Evolutionary conservation across 2,113 vertebrate species (phyloP).

Genomic region (Gnathonemus echidnorhynchus): DNA sequence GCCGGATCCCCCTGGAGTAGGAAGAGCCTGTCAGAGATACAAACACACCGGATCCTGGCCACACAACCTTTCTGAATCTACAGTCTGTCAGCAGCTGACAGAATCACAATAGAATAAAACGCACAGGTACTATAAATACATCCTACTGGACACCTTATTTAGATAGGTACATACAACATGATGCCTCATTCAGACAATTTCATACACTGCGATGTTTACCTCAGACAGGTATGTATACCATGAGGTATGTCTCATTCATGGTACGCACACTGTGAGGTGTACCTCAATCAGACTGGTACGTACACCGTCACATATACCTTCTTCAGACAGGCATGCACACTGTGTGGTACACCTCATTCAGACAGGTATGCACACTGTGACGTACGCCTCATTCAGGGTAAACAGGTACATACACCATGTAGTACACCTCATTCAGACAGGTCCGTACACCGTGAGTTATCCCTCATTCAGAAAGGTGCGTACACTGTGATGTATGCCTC

Average conservation of each 20-base stretch:
- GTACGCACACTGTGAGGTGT: background rate
- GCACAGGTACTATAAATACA: background rate
- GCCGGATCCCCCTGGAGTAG: constrained; percentile 77
- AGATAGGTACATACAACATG: background rate
- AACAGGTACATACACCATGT: constrained; percentile 20
- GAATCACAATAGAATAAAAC: background rate
- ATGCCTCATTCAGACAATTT: background rate
- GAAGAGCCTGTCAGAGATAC: background rate
- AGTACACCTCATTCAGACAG: background rate
- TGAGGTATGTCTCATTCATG: background rate
- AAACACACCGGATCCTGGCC: background rate
- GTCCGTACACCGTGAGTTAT: background rate
- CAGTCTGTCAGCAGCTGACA: background rate
- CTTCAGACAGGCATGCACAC: background rate
- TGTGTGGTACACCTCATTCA: background rate
- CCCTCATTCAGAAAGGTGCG: background rate
- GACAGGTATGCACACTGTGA: constrained; percentile 22
- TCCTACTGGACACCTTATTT: background rate
- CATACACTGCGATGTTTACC: background rate
- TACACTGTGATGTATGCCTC: background rate
- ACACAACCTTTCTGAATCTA: background rate
- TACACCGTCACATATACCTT: background rate
- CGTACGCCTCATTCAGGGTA: background rate
- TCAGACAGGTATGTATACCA: background rate
- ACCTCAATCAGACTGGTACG: constrained; percentile 3